Conservation (phyloP, 1,140 invertebrate genomes). For the Trachymyrmex cornetzi region DNA sequence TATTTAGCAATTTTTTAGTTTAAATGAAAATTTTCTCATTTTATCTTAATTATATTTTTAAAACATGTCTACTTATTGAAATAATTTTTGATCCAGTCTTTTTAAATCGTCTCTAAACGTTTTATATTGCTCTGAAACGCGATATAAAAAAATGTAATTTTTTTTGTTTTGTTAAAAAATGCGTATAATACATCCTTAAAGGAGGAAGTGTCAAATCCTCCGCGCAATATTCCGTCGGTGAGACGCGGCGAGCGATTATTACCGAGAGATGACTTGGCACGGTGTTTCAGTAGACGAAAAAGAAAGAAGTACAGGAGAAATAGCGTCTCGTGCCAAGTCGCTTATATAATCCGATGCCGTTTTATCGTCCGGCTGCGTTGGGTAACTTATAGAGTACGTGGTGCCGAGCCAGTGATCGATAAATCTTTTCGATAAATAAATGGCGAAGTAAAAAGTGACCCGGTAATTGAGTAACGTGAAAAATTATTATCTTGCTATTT, state of each 20-base stretch:
- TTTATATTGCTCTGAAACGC: no score
- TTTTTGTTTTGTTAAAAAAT: no score
- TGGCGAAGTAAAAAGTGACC: neutral
- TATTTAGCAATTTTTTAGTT: no score
- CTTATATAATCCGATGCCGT: conserved; percentile 47
- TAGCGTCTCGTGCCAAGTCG: conserved; percentile 44
- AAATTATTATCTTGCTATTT: conserved; percentile 4
- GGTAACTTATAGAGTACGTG: conserved; percentile 20
- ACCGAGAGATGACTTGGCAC: conserved; percentile 31
- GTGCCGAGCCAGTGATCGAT: neutral
- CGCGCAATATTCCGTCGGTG: conserved; percentile 1
- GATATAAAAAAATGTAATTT: no score
- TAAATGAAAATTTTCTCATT: no score
- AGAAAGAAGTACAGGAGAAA: conserved; percentile 47
- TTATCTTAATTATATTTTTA: no score
- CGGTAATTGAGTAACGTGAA: conserved; percentile 24
- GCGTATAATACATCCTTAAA: no score
- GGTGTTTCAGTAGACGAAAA: conserved; percentile 26
- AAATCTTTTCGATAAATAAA: conserved; percentile 31
- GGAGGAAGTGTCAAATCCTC: neutral
- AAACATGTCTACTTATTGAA: no score
- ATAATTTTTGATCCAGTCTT: no score
- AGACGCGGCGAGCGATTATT: conserved; percentile 43
- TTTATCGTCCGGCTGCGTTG: conserved; percentile 36
- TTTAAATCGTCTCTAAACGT: no score